Evolutionary conservation across 2,113 vertebrate species (phyloP), one percentile per base, ranked within the genome.

Genomic region (Trichomycterus rosablanca): DNA sequence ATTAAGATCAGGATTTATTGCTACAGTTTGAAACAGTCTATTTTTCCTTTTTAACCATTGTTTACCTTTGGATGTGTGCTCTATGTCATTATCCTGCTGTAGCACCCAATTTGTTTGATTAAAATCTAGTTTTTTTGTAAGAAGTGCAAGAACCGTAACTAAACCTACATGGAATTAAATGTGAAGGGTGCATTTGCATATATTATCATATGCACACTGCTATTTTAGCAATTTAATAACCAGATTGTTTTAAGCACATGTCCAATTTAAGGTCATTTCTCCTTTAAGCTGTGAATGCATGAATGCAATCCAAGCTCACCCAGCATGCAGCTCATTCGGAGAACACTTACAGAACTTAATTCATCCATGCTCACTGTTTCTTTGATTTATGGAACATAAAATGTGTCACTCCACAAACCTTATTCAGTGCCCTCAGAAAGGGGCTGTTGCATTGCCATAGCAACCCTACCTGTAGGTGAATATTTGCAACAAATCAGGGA

Each of bases 221-320:
- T 30, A 7, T 30, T 4, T 30, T 56, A 59, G 44, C 3, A 24
- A 28, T 7, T 32, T 20, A n/a, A 14, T 57, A 24, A 22, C 6
- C 15, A 55, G 34, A 43, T 19, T 39, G 14, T 42, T 57, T 63
- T 56, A 61, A 54, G 45, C 23, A 15, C 8, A 39, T 30, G 45
- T 22, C 34, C 42, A 65, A 30, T 58, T 28, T 58, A 72, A 74
- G 71, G 59, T 73, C 59, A 69, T 48, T 32, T 26, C 56, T 51
- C 23, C 43, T 66, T 66, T 67, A 60, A 26, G 49, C 43, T 63
- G 30, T 52, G 16, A 22, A 65, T 37, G 35, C 57, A 67, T 63
- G 54, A 69, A 58, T 68, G 56, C 54, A 50, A 28, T 53, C 24
- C 22, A 55, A 37, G 50, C 45, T 39, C 53, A 51, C 35, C 28